Evolutionary conservation across 2,797 vertebrate genomes (phyloP), one percentile per base, ranked within the genome.

Genomic region (Phrynocephalus vlangalii): DNA sequence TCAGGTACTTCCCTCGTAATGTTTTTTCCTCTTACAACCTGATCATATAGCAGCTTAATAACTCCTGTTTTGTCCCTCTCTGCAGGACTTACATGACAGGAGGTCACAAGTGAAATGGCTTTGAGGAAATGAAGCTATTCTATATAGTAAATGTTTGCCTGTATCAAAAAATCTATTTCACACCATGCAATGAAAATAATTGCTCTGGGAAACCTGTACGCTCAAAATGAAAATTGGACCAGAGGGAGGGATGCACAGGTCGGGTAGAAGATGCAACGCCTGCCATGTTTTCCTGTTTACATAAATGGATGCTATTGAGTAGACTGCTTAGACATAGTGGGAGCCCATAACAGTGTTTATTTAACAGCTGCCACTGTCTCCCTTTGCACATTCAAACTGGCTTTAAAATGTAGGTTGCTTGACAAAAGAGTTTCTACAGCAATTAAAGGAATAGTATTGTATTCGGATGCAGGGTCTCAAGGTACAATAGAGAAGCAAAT

Each of bases 261-360:
- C 6, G 1, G 3, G 3, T 0, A 0, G 38, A 78, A 79, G 63
- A 79, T 30, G 33, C 38, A 44, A 38, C 44, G 30, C 16, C 33
- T 72, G 68, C 50, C 38, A 84, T 78, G 50, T 72, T 83, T 70
- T 84, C 4, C 38, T 66, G 76, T 88, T 88, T 84, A 72, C 76
- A 84, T 87, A 87, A 83, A 87, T 71, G 26, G 38, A 71, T 73
- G n/a, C 63, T 87, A 78, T 75, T 70, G 81, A 78, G 50, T 38
- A 71, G 50, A 70, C 48, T 84, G 30, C 75, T 38, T 72, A 20
- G 82, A 48, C 38, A 63, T 66, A 84, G 85, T 73, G 38, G 79
- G 70, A 73, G 79, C 79, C 52, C 56, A 75, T 86, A 73, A 80
- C 78, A 66, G 15, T 86, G 85, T 86, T 86, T 86, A 72, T 63